Percentiles rank a stretch among this genome's conserved stretches.
phyloP scores from a whole-genome alignment of 2,888 invertebrate genomes.

The Lydus trimaculatus region DNA sequence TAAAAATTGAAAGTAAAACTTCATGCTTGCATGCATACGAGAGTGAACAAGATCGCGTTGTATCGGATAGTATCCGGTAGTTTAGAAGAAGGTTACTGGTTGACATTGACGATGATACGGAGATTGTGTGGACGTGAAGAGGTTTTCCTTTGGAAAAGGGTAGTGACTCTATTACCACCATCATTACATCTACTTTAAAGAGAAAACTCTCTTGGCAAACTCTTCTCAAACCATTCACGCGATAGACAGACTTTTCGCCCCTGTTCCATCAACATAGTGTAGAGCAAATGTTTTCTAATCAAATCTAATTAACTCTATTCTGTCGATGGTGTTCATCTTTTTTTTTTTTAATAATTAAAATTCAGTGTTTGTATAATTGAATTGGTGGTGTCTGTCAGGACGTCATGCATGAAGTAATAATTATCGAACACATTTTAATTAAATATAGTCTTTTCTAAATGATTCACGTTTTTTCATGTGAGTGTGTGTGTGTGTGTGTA shows the following conservation, averaged over 20 bases:
- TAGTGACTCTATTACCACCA: not conserved
- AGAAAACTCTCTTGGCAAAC: not conserved
- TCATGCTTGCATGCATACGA: conserved; percentile 37
- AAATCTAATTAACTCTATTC: conserved; percentile 8
- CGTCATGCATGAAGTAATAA: conserved; percentile 11
- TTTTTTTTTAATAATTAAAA: not conserved
- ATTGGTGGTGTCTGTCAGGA: conserved; percentile 4
- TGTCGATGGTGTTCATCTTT: not conserved
- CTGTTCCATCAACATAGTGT: not conserved
- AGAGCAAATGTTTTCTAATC: not conserved
- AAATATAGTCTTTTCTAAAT: conserved; percentile 28
- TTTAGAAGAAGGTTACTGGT: not conserved
- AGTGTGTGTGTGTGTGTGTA: conserved; percentile 12
- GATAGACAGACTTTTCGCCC: not conserved
- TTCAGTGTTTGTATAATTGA: conserved; percentile 9
- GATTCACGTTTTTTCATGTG: conserved; percentile 21
- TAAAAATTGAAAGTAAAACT: conserved; percentile 55
- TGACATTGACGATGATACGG: not conserved
- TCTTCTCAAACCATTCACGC: conserved; percentile 1
- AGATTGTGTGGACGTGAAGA: not conserved
- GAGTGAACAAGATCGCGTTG: conserved; percentile 29
- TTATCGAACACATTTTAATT: conserved; percentile 30
- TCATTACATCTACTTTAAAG: conserved; percentile 2
- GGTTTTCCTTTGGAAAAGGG: not conserved
- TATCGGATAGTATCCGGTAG: not conserved